Evolutionary conservation across 2,888 invertebrate species (phyloP), one percentile per base, ranked within the genome.

Genomic region (Apodemia zela): DNA sequence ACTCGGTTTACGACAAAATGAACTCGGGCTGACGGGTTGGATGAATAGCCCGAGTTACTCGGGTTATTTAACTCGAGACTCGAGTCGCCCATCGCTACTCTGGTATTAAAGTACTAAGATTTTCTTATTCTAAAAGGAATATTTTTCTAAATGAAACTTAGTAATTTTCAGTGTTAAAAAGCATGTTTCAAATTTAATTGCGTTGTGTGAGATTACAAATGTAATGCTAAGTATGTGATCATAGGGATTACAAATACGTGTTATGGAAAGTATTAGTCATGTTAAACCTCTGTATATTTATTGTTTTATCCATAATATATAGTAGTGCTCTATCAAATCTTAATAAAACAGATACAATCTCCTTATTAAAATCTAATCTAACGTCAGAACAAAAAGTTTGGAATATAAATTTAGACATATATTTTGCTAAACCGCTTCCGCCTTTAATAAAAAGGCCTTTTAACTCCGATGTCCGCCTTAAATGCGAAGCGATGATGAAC

Each of bases 401-500:
- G 89, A 86, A 85, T 66, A 87, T 90, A 75, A 87, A 85, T 77
- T 79, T 90, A 66, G 85, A 89, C 70, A 86, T 91, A 72, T 83
- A 84, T 73, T 91, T 91, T 69, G 81, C 85, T 0, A 88, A 88
- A 80, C 79, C 81, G 62, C 78, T 88, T 65, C 87, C 89, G 60
- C 64, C 77, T 59, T 67, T 83, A 1, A 69, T 87, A 54, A 81
- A 70, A 60, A 85, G 79, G 73, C 67, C 79, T 54, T 71, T 77
- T 25, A 83, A 84, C 47, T 73, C 73, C 45, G 85, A 89, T 73
- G 81, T 85, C 33, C 80, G 83, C 47, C 78, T 90, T 49, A 89
- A 85, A 76, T 91, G 91, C 69, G 89, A 91, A 71, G 90, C 89
- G 38, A 75, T 86, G 29, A 80, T 89, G 81, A 90, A 90, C 70